Percentiles rank a stretch among this genome's conserved stretches.
Conservation (phyloP, 2,113 vertebrate genomes). For the Speoplatyrhinus poulsoni region DNA sequence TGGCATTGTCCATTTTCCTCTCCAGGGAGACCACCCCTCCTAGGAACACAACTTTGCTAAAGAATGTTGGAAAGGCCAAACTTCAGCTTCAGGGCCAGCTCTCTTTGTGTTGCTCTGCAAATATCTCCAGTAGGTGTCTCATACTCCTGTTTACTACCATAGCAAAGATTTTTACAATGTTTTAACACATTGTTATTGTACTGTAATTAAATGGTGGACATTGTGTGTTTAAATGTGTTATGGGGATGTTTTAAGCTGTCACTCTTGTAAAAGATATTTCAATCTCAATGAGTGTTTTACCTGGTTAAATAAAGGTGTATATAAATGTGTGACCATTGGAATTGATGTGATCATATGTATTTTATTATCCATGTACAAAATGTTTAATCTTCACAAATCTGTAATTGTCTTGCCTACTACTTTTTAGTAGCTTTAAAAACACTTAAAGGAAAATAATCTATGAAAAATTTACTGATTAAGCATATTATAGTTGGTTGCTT, state of each 20-base stretch:
- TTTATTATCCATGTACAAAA: too few species aligned
- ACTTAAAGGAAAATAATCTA: background rate
- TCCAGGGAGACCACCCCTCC: constrained; percentile 52
- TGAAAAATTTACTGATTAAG: background rate
- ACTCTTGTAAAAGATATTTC: too few species aligned
- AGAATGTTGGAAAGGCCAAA: background rate
- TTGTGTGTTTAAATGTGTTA: too few species aligned
- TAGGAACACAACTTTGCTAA: background rate
- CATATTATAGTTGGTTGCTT: background rate
- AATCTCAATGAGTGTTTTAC: too few species aligned
- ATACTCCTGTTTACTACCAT: background rate
- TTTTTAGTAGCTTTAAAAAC: background rate
- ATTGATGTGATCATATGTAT: too few species aligned
- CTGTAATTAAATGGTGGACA: too few species aligned
- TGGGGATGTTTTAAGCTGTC: too few species aligned
- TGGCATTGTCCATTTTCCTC: constrained; percentile 4
- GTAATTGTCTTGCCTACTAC: too few species aligned
- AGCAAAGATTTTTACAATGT: background rate
- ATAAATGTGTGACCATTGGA: too few species aligned
- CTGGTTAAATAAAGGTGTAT: too few species aligned
- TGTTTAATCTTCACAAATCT: too few species aligned
- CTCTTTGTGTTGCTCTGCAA: constrained; percentile 18
- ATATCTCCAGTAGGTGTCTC: constrained; percentile 50
- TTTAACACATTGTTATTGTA: too few species aligned
- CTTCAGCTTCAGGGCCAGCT: background rate